Base-by-base conservation (phyloP, 2,113 vertebrate genomes). In the Barnardius zonarius region DNA sequence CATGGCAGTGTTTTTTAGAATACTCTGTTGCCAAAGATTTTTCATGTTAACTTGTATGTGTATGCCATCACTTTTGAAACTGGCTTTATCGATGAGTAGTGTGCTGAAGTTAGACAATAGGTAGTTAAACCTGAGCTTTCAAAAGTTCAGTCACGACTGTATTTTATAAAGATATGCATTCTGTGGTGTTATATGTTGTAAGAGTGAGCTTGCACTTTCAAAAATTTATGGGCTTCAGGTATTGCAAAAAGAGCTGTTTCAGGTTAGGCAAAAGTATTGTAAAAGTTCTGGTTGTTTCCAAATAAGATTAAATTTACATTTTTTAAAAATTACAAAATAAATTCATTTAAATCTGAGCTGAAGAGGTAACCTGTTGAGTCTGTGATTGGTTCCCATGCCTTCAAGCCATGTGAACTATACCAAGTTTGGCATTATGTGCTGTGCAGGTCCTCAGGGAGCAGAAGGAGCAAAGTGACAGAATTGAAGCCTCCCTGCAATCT, bases 341-440 rank as follows among this genome's bases (percentile, higher is more conserved):
- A 37, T 55, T 55, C 0, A 23, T 39, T 78, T 23, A 44, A 46
- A 48, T 83, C 8, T 22, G 31, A 39, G 14, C 8, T 35, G 13
- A 49, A 73, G 14, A 72, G 13, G 8, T 67, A 59, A 63, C 5
- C 9, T 44, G 11, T 41, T 28, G 67, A 28, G 23, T 27, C 39
- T 74, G 28, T 23, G 61, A 31, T 33, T 31, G 17, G 17, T 59
- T 44, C 44, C 13, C 3, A 5, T 30, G 54, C 33, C 31, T 66
- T 61, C 51, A 17, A 44, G 13, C 22, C 69, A 5, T 2, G 39
- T 28, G 62, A 39, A 41, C 44, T 67, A 19, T 24, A 41, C 18
- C 17, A 25, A n/a, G 10, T 0, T 1, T 8, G 35, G 18, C 59
- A 73, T 41, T 55, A 41, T 72, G 59, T 77, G 13, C 33, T 0